Evolutionary conservation across 2,888 invertebrate genomes (phyloP).

Genomic region (Pardosa pseudoannulata): DNA sequence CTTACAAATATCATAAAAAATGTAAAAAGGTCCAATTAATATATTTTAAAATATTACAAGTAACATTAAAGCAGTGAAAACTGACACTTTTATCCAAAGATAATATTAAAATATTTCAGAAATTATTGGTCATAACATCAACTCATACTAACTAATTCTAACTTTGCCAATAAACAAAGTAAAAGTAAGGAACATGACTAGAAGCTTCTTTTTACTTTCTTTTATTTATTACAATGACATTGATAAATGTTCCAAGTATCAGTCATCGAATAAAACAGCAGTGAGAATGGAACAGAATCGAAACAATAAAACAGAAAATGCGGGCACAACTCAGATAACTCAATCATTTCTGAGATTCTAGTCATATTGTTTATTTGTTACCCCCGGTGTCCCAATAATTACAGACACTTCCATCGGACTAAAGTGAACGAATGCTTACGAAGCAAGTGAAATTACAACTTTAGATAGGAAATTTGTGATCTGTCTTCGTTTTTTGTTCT

Average conservation of each 20-base stretch:
- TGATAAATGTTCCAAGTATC: slow-evolving; percentile 17
- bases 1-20: too few relatives aligned
- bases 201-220: background rate
- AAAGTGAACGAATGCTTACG: too few relatives aligned
- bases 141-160: slow-evolving; percentile 33
- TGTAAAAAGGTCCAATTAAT: too few relatives aligned
- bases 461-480: too few relatives aligned
- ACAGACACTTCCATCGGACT: too few relatives aligned
- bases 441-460: too few relatives aligned
- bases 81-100: too few relatives aligned
- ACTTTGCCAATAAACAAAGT: slow-evolving; percentile 18
- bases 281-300: background rate
- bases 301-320: slow-evolving; percentile 22
- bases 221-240: slow-evolving; percentile 24
- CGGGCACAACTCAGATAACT: slow-evolving; percentile 47
- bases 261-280: slow-evolving; percentile 17
- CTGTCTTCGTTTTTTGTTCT: too few relatives aligned
- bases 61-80: too few relatives aligned
- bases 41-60: too few relatives aligned
- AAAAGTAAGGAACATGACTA: slow-evolving; percentile 32
- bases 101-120: too few relatives aligned
- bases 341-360: slow-evolving; percentile 43
- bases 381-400: too few relatives aligned
- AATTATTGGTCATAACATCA: background rate
- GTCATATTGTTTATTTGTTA: slow-evolving; percentile 50